Evolutionary conservation across 2,113 vertebrate species (phyloP), one percentile per base, ranked within the genome.

Genomic region (Etheostoma cragini): DNA sequence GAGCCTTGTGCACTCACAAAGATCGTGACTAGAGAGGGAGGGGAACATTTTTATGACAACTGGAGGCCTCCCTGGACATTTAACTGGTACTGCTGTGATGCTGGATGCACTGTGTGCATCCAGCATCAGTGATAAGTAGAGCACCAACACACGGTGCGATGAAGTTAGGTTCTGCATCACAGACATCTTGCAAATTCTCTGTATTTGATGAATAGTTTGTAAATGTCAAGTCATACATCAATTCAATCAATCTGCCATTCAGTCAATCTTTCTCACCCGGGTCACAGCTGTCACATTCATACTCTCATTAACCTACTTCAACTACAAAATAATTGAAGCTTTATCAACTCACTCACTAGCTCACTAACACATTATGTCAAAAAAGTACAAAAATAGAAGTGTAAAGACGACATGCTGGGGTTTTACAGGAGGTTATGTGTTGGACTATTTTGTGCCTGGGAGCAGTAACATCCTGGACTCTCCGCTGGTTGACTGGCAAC

Each of bases 41-140:
- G 83, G 70, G 70, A 68, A 58, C 72, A 58, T 72, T 86, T 87
- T 84, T 81, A 76, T 90, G 91, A 91, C 88, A 89, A 90, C 81
- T 85, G 72, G 64, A 87, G 82, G 74, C 78, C 89, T 89, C 88
- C 64, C 67, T 74, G 87, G 88, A 91, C 85, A 82, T 89, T 82
- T 86, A 84, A 82, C 81, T 82, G 87, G 77, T 87, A 14, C 75
- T 69, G 84, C 74, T 90, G n/a, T n/a, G n/a, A n/a, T n/a, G n/a
- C n/a, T n/a, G n/a, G n/a, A n/a, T n/a, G n/a, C 73, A 54, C 74
- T 42, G 67, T 70, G 76, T 70, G 81, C 56, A 83, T 81, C 83
- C 79, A 81, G 67, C 67, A 50, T 83, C 52, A 8, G 50, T 63
- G 69, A 42, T 77, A 88, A 91, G 81, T 86, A 63, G 81, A 91